These are phyloP conservation scores for Holacanthella duospinosa DNA, from an alignment of 2,888 invertebrate genomes.

Conservation along the genomic window DNA sequence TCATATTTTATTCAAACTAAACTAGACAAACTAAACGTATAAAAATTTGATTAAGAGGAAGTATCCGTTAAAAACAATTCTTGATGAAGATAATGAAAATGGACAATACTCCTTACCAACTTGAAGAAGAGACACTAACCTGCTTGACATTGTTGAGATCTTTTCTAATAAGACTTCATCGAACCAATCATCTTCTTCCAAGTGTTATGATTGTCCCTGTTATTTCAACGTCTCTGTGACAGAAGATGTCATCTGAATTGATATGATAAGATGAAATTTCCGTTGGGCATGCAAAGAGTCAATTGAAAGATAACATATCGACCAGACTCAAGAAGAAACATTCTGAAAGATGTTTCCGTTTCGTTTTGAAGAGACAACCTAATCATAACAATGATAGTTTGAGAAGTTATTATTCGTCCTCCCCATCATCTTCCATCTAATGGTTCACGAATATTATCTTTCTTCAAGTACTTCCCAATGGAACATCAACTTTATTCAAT, in stretches of 20 bases:
- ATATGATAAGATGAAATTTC: neutral
- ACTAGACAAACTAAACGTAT: no score
- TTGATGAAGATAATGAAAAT: no score
- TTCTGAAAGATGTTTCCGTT: neutral
- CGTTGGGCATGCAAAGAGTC: constrained; percentile 2
- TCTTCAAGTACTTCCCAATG: neutral
- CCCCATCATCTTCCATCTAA: neutral
- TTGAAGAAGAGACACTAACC: no score
- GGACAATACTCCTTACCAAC: no score
- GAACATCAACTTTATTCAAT: neutral
- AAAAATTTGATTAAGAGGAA: no score
- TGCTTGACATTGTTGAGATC: no score
- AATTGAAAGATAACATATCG: constrained; percentile 6
- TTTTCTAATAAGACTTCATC: no score
- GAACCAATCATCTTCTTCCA: no score
- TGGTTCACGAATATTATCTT: constrained; percentile 4
- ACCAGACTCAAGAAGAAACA: neutral
- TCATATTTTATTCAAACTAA: no score
- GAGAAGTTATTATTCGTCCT: neutral
- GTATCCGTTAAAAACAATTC: no score
- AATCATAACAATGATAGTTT: neutral
- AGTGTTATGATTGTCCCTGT: neutral
- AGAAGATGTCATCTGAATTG: neutral
- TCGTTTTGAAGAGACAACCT: neutral
- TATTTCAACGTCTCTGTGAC: no score